These are phyloP conservation scores for Solea senegalensis DNA, from an alignment of 2,113 vertebrate genomes.

Conservation along the genomic window DNA sequence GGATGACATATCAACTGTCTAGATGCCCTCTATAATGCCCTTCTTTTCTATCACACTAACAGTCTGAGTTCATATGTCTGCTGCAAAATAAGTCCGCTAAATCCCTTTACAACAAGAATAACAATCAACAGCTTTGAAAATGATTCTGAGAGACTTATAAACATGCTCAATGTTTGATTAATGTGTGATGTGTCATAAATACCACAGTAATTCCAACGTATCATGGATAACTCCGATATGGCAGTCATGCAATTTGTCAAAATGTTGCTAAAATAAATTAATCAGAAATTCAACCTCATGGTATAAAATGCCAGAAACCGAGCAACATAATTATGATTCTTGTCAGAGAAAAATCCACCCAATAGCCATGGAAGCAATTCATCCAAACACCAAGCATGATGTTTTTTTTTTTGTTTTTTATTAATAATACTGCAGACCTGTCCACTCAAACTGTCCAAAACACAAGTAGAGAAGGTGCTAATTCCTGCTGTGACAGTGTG, in stretches of 20 bases:
- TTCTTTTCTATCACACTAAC: conserved; percentile 1
- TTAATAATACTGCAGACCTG: not conserved
- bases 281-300: too few relatives aligned
- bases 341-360: not conserved
- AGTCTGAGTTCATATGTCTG: not conserved
- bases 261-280: too few relatives aligned
- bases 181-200: too few relatives aligned
- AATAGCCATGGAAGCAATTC: not conserved
- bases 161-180: too few relatives aligned
- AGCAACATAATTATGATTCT: too few relatives aligned
- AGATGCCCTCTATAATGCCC: not conserved
- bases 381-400: not conserved
- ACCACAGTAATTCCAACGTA: too few relatives aligned
- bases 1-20: conserved; percentile 1
- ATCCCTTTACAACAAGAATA: not conserved
- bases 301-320: too few relatives aligned
- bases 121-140: not conserved
- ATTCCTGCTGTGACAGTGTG: conserved; percentile 36
- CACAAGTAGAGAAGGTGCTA: conserved; percentile 17
- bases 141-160: not conserved
- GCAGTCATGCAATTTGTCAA: too few relatives aligned
- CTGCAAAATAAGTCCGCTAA: not conserved
- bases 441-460: too few relatives aligned
- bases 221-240: too few relatives aligned
- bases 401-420: not conserved